Conservation (phyloP, 2,888 invertebrate genomes). For the Protula sp. region DNA sequence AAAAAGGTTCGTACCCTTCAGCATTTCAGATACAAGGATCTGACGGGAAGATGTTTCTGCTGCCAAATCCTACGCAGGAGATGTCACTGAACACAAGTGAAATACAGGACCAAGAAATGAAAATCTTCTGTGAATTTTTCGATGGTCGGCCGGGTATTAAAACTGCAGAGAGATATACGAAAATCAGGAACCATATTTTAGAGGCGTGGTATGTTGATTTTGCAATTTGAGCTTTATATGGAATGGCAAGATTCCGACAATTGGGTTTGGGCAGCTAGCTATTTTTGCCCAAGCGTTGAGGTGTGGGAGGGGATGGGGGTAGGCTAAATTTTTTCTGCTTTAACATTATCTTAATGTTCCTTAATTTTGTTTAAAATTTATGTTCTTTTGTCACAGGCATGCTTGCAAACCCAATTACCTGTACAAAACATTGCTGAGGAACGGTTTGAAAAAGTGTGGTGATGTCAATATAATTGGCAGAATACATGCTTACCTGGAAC, state of each 20-base stretch:
- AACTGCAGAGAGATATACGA: constrained; percentile 58
- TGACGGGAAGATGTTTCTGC: constrained; percentile 32
- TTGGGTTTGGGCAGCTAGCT: too few relatives aligned
- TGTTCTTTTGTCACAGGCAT: constrained; percentile 32
- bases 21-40: neutral
- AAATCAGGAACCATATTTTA: constrained; percentile 61
- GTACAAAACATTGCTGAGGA: constrained; percentile 60
- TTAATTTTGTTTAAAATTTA: neutral
- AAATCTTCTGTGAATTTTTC: constrained; percentile 60
- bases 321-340: too few relatives aligned
- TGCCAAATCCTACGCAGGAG: constrained; percentile 57
- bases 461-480: constrained; percentile 63
- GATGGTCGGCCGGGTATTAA: constrained; percentile 59
- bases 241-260: too few relatives aligned
- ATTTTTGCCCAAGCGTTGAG: too few relatives aligned
- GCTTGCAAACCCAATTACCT: constrained; percentile 59
- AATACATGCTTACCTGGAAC: constrained; percentile 62
- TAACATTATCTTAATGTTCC: neutral
- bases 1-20: too few relatives aligned
- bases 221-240: too few relatives aligned
- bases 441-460: constrained; percentile 61
- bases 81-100: constrained; percentile 47
- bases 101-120: constrained; percentile 59
- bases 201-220: constrained; percentile 55
- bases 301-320: too few relatives aligned